Evolutionary conservation across 2,113 vertebrate genomes (phyloP).

Genomic region (Rhinoderma darwinii): DNA sequence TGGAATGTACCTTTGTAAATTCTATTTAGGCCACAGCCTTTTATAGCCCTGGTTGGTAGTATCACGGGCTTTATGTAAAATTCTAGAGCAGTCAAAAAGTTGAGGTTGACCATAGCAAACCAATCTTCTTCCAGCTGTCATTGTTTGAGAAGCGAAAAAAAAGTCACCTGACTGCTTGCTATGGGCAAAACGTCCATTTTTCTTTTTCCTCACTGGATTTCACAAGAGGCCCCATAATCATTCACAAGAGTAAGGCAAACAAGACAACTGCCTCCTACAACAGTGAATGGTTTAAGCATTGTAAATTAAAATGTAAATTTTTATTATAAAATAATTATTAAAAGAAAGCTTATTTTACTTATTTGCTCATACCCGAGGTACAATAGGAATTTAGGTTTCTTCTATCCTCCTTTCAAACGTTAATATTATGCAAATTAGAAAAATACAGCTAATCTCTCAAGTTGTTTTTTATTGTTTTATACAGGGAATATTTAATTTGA

Average conservation of each 20-base stretch:
- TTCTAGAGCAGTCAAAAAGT: background rate
- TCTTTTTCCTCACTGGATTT: background rate
- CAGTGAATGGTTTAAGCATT: background rate
- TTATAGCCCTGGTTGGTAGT: background rate
- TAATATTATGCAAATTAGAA: constrained; percentile 81
- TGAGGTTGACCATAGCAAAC: too few relatives aligned
- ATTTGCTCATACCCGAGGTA: constrained; percentile 80
- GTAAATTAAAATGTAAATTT: background rate
- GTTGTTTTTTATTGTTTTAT: constrained; percentile 87
- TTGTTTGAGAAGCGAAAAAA: background rate
- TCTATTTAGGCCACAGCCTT: background rate
- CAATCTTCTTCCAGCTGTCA: too few relatives aligned
- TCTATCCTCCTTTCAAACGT: constrained; percentile 65
- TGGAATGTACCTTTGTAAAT: constrained; percentile 55
- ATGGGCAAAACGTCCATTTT: background rate
- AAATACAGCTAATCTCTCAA: constrained; percentile 79
- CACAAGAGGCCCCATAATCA: background rate
- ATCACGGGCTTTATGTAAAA: background rate
- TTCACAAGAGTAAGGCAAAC: background rate
- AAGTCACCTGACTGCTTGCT: background rate
- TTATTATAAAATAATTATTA: constrained; percentile 21
- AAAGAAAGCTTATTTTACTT: constrained; percentile 76
- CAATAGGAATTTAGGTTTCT: constrained; percentile 62
- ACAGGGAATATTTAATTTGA: constrained; percentile 88
- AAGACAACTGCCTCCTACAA: background rate